Evolutionary conservation across 2,113 vertebrate species (phyloP).

Genomic region (Halichoerus grypus): DNA sequence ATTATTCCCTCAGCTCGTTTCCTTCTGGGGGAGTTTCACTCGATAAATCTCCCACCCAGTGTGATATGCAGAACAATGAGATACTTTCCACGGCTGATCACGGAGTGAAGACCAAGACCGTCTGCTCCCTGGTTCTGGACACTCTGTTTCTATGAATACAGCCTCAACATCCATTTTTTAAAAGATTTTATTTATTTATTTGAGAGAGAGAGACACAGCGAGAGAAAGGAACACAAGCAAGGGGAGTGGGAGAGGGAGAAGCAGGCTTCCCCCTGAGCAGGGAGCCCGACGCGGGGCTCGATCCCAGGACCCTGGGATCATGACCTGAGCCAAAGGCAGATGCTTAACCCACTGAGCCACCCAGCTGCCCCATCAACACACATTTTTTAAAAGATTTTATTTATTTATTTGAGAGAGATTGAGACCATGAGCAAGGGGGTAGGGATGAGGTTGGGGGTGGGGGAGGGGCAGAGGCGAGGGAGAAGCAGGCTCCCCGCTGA

Average conservation of each 20-base stretch:
- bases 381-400: too few species aligned
- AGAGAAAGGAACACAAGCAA: too few species aligned
- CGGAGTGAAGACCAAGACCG: background rate
- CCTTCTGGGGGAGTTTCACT: background rate
- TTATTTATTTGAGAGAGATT: too few species aligned
- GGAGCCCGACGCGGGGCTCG: too few species aligned
- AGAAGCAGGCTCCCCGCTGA: background rate
- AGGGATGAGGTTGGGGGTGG: too few species aligned
- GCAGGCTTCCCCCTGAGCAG: background rate
- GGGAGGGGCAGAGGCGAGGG: too few species aligned
- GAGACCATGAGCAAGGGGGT: too few species aligned
- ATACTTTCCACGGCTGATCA: accelerated
- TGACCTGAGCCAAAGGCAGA: background rate
- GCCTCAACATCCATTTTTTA: background rate
- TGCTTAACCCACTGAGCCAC: background rate
- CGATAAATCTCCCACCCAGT: background rate
- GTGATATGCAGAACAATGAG: background rate
- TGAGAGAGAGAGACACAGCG: background rate
- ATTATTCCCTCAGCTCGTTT: background rate
- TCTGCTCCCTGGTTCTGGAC: background rate
- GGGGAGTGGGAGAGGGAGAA: background rate
- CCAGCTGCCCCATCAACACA: background rate
- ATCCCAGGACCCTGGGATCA: accelerated
- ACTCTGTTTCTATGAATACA: background rate
- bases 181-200: background rate